Evolutionary conservation across 2,113 vertebrate species (phyloP).

Genomic region (Petaurus breviceps): DNA sequence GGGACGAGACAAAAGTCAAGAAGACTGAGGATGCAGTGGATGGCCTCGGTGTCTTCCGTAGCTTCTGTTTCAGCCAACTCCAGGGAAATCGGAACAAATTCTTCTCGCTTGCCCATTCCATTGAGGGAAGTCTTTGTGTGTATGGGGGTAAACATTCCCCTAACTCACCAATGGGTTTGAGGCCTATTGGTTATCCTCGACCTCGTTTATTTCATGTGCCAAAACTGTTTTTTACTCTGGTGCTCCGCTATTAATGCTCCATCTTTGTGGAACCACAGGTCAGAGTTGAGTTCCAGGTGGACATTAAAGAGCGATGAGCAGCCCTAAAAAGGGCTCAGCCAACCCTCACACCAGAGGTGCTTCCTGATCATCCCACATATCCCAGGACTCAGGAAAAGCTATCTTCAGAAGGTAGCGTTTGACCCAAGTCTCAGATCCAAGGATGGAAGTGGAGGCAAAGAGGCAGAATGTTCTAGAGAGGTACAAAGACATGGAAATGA

Average conservation of each 20-base stretch:
- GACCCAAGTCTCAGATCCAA: background rate
- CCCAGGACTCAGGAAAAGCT: background rate
- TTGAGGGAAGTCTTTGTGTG: background rate
- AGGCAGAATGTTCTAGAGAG: background rate
- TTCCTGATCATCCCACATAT: too few relatives aligned
- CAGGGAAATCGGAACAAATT: background rate
- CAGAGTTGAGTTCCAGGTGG: background rate
- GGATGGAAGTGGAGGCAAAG: background rate
- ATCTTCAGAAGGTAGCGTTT: background rate
- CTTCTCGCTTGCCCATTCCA: background rate
- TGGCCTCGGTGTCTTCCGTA: background rate
- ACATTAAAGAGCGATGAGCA: background rate
- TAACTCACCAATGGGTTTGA: background rate
- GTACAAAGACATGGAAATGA: background rate
- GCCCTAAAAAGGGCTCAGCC: background rate
- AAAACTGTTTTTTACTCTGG: background rate
- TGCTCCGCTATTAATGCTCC: background rate
- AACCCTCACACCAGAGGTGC: too few relatives aligned
- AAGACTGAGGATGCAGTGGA: background rate
- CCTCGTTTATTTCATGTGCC: background rate
- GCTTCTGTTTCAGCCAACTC: background rate
- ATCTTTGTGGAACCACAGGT: background rate
- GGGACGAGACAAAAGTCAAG: background rate
- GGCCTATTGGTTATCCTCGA: background rate
- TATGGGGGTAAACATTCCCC: background rate